Conservation (phyloP, 2,113 vertebrate genomes). For the Hemichromis elongatus region DNA sequence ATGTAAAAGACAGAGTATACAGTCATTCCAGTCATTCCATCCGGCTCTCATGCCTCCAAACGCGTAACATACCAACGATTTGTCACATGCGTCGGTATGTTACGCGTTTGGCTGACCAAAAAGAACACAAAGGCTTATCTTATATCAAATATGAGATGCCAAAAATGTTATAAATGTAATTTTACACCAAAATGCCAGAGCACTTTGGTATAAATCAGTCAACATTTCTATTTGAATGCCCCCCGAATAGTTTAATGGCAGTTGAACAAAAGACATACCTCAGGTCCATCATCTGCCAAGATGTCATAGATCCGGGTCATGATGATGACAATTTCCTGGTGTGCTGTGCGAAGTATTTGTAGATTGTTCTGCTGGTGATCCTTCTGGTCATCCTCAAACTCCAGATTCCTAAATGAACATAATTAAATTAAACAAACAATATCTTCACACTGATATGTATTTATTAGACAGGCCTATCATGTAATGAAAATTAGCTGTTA, state of each 20-base stretch:
- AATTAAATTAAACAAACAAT: neutral
- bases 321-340: constrained; percentile 70
- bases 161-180: no score
- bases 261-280: constrained; percentile 60
- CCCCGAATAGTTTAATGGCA: neutral
- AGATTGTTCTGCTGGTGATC: constrained; percentile 66
- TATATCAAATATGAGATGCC: no score
- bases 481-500: neutral
- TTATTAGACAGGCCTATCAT: neutral
- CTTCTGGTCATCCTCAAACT: constrained; percentile 79
- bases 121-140: no score
- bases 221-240: neutral
- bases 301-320: constrained; percentile 74
- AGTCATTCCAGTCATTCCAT: no score
- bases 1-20: no score
- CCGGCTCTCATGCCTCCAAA: no score
- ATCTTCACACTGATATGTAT: neutral
- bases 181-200: neutral
- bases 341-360: constrained; percentile 60
- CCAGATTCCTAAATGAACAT: constrained; percentile 59
- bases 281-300: constrained; percentile 77
- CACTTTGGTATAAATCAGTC: neutral
- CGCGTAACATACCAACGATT: no score
- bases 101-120: no score
- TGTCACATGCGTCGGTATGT: no score